phyloP scores from a whole-genome alignment of 2,888 invertebrate genomes.

The Troides oblongomaculatus region DNA sequence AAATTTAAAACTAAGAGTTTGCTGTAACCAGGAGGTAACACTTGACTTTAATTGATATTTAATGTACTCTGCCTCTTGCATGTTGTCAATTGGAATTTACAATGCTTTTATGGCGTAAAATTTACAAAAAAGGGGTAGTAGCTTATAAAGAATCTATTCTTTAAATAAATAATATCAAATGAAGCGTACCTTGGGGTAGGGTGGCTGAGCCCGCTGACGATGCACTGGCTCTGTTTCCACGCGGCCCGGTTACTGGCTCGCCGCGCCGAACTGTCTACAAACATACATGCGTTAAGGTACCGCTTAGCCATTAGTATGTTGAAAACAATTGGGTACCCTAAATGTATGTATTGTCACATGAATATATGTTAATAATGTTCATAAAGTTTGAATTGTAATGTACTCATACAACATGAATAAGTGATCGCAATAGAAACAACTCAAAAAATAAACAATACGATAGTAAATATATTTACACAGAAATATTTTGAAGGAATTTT shows the following conservation, averaged over 20 bases:
- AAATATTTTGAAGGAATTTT: neutral
- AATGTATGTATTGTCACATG: neutral
- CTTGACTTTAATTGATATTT: too few species aligned
- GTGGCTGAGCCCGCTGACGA: slow-evolving; percentile 84
- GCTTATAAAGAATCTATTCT: too few species aligned
- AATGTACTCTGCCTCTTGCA: too few species aligned
- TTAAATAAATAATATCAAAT: too few species aligned
- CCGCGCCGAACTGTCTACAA: slow-evolving; percentile 94
- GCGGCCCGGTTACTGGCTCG: slow-evolving; percentile 89
- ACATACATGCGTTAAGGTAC: slow-evolving; percentile 85
- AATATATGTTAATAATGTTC: neutral
- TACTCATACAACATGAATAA: neutral
- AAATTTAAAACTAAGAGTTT: too few species aligned
- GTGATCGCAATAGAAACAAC: neutral
- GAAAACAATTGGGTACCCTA: slow-evolving; percentile 21
- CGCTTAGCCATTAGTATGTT: slow-evolving; percentile 51
- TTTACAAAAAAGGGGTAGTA: too few species aligned
- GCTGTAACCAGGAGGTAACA: too few species aligned
- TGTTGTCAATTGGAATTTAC: too few species aligned
- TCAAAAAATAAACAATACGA: neutral
- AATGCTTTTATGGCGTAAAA: too few species aligned
- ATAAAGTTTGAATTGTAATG: neutral
- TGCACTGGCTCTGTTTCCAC: slow-evolving; percentile 92
- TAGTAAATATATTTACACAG: neutral
- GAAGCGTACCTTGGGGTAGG: slow-evolving; percentile 67